Base-by-base conservation (phyloP, 2,113 vertebrate genomes). In the Egretta garzetta region DNA sequence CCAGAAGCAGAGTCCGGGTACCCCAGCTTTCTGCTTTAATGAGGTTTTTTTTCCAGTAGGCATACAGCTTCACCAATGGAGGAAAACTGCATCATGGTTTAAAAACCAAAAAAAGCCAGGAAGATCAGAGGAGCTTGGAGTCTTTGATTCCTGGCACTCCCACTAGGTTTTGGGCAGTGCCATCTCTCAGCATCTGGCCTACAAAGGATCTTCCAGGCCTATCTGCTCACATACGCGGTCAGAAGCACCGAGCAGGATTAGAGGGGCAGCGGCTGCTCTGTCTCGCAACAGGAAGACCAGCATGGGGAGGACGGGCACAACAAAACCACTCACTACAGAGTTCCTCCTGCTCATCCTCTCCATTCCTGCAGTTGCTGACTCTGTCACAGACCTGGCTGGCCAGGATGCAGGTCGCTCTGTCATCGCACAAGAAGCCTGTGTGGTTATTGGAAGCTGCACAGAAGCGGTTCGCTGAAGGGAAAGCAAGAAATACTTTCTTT, bases 371-470 rank as follows among this genome's bases (percentile, higher is more conserved):
- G 86, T 97, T 81, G 55, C 41, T 84, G 66, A 79, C 2, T 5
- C 93, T 32, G 7, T 99, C 96, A 72, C 98, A 99, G 88, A 99
- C 97, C 37, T 83, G 86, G 19, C 98, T 98, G 93, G 98, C 98
- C 1, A 90, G 91, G 89, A 99, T 39, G 43, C 99, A 99, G 45
- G 94, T 98, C 41, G 15, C 95, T 63, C 66, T 68, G 96, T 99
- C 96, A 0, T 98, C 91, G 20, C 98, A 99, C 82, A 99, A 90
- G 95, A 98, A 99, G 55, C 98, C 99, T 2, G 98, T 98, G 82
- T 13, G 86, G 91, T 99, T 99, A 12, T 20, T 85, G 6, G 66
- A 64, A 4, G 97, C 97, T 88, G 90, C 59, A 73, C 98, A 99
- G 66, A 90, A 85, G 68, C 93, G 98, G 58, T 75, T 95, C 73